phyloP scores from a whole-genome alignment of 2,888 invertebrate genomes.

The Athalia rosae region DNA sequence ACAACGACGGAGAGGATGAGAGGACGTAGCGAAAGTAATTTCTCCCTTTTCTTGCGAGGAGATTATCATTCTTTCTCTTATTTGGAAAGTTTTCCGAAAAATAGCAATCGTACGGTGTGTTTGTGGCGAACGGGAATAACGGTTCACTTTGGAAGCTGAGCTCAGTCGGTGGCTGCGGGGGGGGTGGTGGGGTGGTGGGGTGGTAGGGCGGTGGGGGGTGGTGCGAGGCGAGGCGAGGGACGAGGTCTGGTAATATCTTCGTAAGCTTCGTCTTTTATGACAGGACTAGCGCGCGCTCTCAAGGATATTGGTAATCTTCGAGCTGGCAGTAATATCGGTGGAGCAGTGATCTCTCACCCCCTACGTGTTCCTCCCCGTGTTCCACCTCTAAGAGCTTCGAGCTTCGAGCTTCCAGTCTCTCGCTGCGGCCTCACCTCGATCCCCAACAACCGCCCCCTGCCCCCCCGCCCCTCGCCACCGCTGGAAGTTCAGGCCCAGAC shows the following conservation, averaged over 20 bases:
- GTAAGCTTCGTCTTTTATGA: slow-evolving; percentile 73
- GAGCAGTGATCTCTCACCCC: slow-evolving; percentile 72
- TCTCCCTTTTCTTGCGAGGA: no score
- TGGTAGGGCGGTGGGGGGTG: no score
- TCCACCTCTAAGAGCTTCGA: slow-evolving; percentile 32
- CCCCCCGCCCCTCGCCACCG: slow-evolving; percentile 42
- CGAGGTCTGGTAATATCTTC: slow-evolving; percentile 68
- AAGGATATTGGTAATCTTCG: slow-evolving; percentile 74
- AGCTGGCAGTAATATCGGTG: slow-evolving; percentile 71
- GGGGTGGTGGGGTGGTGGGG: no score
- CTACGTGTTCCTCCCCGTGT: slow-evolving; percentile 48
- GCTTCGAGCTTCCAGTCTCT: slow-evolving; percentile 47
- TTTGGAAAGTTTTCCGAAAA: no score
- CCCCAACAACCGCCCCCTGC: slow-evolving; percentile 45
- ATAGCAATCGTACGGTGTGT: no score
- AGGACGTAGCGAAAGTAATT: no score
- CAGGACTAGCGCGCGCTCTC: slow-evolving; percentile 71
- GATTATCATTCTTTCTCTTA: no score
- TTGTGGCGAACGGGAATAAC: not conserved
- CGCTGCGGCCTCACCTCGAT: slow-evolving; percentile 48
- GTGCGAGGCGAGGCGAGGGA: not conserved
- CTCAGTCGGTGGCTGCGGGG: slow-evolving; percentile 37
- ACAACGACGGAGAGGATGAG: no score
- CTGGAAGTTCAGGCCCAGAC: slow-evolving; percentile 29
- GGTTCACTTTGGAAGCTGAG: not conserved